Conservation (phyloP, 2,113 vertebrate species). For the Tyrannus savana region DNA sequence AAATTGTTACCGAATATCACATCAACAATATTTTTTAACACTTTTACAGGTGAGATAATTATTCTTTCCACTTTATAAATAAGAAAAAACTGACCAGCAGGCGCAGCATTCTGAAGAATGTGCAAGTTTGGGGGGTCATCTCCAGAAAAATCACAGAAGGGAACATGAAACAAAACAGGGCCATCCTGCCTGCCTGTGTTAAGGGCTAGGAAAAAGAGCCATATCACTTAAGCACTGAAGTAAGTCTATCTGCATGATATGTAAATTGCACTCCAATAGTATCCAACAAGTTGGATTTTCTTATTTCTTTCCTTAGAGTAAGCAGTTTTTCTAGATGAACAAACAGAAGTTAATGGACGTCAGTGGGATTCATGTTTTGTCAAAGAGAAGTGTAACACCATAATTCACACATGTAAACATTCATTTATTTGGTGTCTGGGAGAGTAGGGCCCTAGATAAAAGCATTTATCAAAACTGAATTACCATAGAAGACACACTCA, state of each 20-base stretch:
- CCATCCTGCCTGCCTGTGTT: background rate
- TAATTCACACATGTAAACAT: background rate
- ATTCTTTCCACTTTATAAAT: conserved; percentile 1
- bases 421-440: background rate
- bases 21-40: background rate
- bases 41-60: conserved; percentile 33
- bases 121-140: background rate
- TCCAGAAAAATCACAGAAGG: background rate
- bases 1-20: background rate
- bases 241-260: background rate
- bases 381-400: background rate
- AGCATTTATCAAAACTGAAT: background rate
- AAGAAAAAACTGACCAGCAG: background rate
- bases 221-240: background rate
- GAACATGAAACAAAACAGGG: background rate
- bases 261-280: background rate
- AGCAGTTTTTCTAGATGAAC: background rate
- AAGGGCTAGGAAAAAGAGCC: background rate
- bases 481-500: background rate
- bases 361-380: background rate
- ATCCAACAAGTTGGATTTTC: background rate
- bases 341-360: background rate
- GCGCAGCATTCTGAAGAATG: background rate
- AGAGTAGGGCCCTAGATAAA: background rate
- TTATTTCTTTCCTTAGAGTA: background rate